Evolutionary conservation across 2,797 vertebrate genomes (phyloP).

Genomic region (Iguana delicatissima): DNA sequence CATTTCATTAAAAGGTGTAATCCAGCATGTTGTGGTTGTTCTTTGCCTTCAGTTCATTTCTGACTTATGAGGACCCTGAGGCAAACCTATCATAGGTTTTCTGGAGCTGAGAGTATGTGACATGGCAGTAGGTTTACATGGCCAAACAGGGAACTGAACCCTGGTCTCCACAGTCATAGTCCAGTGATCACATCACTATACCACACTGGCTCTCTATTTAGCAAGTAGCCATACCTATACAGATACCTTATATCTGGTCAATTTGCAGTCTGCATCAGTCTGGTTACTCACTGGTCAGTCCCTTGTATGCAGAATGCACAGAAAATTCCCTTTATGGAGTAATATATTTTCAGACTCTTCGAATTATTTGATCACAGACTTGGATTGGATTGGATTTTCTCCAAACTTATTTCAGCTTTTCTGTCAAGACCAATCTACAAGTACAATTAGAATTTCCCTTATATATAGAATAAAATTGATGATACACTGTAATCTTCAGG

Average conservation of each 20-base stretch:
- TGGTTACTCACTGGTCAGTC: neutral
- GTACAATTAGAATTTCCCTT: neutral
- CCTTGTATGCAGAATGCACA: neutral
- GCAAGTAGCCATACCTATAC: neutral
- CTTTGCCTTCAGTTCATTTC: too few species aligned
- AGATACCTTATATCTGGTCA: neutral
- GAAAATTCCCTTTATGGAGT: neutral
- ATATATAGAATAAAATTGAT: neutral
- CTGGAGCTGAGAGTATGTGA: too few species aligned
- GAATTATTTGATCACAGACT: neutral
- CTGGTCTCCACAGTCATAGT: too few species aligned
- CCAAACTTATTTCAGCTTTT: neutral
- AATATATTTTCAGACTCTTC: neutral
- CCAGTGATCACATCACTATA: too few species aligned
- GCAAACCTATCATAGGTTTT: too few species aligned
- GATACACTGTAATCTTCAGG: neutral
- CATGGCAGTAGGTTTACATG: too few species aligned
- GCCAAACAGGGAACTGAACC: too few species aligned
- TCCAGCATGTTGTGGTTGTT: neutral
- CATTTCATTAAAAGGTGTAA: neutral
- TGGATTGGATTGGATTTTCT: neutral
- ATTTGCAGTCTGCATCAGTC: neutral
- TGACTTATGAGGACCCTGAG: too few species aligned
- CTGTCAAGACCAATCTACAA: too few species aligned
- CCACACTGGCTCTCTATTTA: too few species aligned